These are phyloP conservation scores for Ganaspis brasiliensis DNA, from an alignment of 2,888 invertebrate species.

Conservation along the genomic window DNA sequence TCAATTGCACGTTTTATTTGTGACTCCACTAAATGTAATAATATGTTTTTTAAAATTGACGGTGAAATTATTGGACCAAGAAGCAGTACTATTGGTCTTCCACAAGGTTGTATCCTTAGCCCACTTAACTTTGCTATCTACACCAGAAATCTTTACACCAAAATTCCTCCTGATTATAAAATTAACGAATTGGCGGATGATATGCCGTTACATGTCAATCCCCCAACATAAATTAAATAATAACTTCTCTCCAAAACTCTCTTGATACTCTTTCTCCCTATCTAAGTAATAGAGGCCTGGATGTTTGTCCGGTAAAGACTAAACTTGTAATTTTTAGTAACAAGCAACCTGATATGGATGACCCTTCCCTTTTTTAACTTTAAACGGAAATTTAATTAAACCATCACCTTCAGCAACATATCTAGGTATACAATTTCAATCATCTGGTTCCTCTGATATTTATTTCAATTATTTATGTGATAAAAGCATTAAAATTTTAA, in stretches of 20 bases:
- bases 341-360: too few species aligned
- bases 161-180: not conserved
- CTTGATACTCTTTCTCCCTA: not conserved
- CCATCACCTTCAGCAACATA: too few species aligned
- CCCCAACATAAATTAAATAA: not conserved
- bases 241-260: not conserved
- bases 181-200: constrained; percentile 87
- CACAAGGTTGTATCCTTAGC: not conserved
- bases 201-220: not conserved
- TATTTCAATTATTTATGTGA: too few species aligned
- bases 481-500: too few species aligned
- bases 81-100: not conserved
- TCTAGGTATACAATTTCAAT: too few species aligned
- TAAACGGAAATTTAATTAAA: too few species aligned
- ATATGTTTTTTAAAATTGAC: not conserved
- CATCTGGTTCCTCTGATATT: too few species aligned
- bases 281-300: too few species aligned
- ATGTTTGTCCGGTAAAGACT: too few species aligned
- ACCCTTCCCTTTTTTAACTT: too few species aligned
- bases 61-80: not conserved
- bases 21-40: not conserved
- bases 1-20: not conserved
- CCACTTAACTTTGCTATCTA: too few species aligned
- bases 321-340: too few species aligned
- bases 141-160: not conserved